These are phyloP conservation scores for Pogonomyrmex barbatus DNA, from an alignment of 1,140 invertebrate genomes.

Conservation along the genomic window DNA sequence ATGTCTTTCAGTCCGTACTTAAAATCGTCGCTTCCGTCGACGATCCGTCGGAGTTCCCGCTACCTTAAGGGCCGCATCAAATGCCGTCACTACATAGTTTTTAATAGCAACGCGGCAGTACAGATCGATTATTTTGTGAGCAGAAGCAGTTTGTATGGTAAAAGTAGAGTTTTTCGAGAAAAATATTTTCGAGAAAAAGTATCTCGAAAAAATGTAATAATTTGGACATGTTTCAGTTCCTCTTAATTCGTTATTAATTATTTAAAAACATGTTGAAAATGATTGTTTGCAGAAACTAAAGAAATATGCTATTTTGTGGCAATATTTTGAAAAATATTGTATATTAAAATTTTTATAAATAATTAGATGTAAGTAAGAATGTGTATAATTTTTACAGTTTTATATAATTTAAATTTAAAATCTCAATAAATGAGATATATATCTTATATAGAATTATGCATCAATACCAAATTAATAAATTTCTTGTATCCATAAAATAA, in stretches of 20 bases:
- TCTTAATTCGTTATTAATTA: background rate
- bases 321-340: background rate
- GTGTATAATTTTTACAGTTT: background rate
- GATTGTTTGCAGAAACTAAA: too few species aligned
- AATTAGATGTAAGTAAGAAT: background rate
- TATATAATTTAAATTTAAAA: background rate
- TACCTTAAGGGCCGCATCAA: slow-evolving; percentile 56
- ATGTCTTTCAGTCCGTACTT: slow-evolving; percentile 77
- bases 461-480: too few species aligned
- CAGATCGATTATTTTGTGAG: slow-evolving; percentile 19
- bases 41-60: slow-evolving; percentile 34
- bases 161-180: background rate
- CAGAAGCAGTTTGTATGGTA: background rate
- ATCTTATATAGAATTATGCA: too few species aligned
- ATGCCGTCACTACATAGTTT: background rate
- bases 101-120: background rate
- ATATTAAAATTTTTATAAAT: slow-evolving; percentile 5
- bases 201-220: background rate
- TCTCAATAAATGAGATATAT: background rate
- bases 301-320: background rate
- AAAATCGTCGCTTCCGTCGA: slow-evolving; percentile 79
- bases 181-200: background rate
- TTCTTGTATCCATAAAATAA: background rate
- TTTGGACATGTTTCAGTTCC: background rate
- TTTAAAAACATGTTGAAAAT: background rate